Conservation (phyloP, 1,140 invertebrate genomes). For the Geopemphigus sp. region DNA sequence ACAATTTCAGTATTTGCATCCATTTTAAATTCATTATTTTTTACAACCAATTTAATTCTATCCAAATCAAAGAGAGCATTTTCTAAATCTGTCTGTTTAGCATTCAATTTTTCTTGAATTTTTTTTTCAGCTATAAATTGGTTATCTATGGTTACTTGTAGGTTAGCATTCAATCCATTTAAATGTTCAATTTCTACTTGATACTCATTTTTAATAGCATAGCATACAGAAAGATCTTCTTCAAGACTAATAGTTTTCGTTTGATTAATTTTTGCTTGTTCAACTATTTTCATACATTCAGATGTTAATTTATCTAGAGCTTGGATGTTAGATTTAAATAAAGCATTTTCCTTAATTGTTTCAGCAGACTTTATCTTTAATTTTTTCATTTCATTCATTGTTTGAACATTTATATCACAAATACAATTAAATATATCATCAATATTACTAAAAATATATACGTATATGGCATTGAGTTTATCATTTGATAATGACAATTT, state of each 20-base stretch:
- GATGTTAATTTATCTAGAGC: conserved; percentile 20
- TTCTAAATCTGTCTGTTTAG: neutral
- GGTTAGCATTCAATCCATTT: neutral
- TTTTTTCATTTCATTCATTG: conserved; percentile 4
- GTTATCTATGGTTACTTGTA: neutral
- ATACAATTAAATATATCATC: conserved; percentile 15
- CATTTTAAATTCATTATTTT: neutral
- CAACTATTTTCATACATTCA: conserved; percentile 29
- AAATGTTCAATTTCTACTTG: conserved; percentile 22
- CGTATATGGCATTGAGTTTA: neutral
- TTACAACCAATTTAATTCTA: neutral
- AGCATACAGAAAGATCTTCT: neutral
- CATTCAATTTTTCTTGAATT: neutral
- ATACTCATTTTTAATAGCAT: conserved; percentile 4
- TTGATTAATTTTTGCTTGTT: conserved; percentile 5
- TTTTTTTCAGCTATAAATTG: neutral
- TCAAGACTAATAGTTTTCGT: neutral
- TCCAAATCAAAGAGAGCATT: neutral
- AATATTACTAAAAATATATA: neutral
- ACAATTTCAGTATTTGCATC: neutral
- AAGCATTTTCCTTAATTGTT: conserved; percentile 15
- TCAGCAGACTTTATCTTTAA: neutral
- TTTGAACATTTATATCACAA: neutral
- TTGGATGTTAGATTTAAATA: conserved; percentile 8
- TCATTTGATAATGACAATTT: neutral